Conservation (phyloP, 2,888 invertebrate species). For the Strigamia transsilvanica region DNA sequence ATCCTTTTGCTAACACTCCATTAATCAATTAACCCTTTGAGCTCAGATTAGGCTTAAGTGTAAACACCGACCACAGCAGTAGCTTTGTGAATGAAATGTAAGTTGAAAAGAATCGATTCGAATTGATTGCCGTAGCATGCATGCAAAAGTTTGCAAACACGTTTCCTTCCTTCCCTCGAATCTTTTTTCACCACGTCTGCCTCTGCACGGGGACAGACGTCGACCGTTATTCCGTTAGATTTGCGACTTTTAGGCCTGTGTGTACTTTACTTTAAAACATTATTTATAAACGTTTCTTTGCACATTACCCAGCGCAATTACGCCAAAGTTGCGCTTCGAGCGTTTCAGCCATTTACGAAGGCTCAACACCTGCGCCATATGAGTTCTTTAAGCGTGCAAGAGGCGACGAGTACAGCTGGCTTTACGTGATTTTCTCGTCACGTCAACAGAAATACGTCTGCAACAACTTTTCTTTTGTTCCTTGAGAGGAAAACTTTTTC, state of each 20-base stretch:
- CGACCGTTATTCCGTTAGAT: not conserved
- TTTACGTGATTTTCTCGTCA: conserved; percentile 26
- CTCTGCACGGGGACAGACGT: too few relatives aligned
- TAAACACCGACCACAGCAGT: conserved; percentile 40
- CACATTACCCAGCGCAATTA: conserved; percentile 41
- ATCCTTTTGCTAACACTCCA: conserved; percentile 49
- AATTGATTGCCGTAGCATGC: not conserved
- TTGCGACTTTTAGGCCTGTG: not conserved
- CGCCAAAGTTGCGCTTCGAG: not conserved
- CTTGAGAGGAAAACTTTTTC: conserved; percentile 5
- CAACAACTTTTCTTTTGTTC: conserved; percentile 30
- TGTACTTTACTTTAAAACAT: conserved; percentile 3
- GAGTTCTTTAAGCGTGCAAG: conserved; percentile 32
- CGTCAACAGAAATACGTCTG: conserved; percentile 24
- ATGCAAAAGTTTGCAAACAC: not conserved
- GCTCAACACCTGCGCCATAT: conserved; percentile 19
- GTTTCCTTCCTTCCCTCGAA: too few relatives aligned
- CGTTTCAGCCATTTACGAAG: conserved; percentile 22
- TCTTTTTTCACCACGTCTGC: not conserved
- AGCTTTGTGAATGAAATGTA: conserved; percentile 30
- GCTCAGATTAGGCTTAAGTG: conserved; percentile 46
- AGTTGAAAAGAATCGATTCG: conserved; percentile 20
- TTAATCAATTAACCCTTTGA: conserved; percentile 49
- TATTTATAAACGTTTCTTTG: conserved; percentile 39
- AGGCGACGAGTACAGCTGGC: not conserved